Evolutionary conservation across 2,797 vertebrate genomes (phyloP).

Genomic region (Varecia variegata): DNA sequence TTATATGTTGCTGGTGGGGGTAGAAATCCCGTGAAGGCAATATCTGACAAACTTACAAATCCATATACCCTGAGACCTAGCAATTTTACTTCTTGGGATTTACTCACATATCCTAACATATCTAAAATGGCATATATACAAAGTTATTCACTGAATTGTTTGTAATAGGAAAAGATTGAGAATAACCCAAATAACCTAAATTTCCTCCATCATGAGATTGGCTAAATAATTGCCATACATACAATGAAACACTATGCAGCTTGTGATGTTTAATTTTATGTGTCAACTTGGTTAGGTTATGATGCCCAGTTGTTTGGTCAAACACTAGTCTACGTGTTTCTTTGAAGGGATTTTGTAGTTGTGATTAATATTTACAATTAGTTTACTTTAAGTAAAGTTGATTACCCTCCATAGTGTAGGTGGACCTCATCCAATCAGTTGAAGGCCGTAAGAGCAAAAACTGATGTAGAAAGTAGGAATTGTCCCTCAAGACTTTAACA

Average conservation of each 20-base stretch:
- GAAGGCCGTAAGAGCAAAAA: not conserved
- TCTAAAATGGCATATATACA: not conserved
- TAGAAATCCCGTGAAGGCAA: not conserved
- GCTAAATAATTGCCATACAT: not conserved
- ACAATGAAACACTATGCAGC: not conserved
- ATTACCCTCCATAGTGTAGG: not conserved
- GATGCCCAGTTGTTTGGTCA: not conserved
- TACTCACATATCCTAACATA: not conserved
- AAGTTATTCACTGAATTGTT: not conserved
- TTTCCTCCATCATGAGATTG: not conserved
- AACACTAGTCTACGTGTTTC: not conserved
- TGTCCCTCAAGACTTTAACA: not conserved
- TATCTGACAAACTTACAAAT: not conserved
- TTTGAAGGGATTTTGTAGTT: not conserved
- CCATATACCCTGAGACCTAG: not conserved
- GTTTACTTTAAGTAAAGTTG: not conserved
- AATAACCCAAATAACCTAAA: not conserved
- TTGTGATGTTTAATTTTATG: not conserved
- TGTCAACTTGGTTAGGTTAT: not conserved
- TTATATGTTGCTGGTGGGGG: not conserved
- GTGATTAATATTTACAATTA: not conserved
- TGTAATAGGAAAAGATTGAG: not conserved
- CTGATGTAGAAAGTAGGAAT: not conserved
- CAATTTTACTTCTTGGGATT: not conserved
- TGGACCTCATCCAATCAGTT: not conserved